Conservation (phyloP, 2,888 invertebrate genomes). For the Branchellion lobata region DNA sequence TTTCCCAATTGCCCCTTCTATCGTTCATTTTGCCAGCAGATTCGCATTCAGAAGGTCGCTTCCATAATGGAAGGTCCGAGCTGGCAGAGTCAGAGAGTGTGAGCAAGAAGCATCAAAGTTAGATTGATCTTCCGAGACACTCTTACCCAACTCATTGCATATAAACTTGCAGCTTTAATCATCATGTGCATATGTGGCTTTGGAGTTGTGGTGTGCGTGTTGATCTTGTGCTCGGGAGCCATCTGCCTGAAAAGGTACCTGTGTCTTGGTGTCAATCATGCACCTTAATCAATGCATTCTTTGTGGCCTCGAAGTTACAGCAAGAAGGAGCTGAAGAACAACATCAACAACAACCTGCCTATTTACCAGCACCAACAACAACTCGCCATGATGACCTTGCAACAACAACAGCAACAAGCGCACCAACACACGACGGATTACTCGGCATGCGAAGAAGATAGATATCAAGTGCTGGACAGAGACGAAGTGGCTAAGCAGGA, state of each 20-base stretch:
- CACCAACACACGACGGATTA: background rate
- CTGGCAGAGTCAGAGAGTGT: too few relatives aligned
- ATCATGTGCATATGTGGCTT: constrained; percentile 24
- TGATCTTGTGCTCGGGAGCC: constrained; percentile 38
- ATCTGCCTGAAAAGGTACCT: constrained; percentile 38
- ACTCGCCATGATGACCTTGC: constrained; percentile 5
- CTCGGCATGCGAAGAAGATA: constrained; percentile 20
- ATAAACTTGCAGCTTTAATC: constrained; percentile 14
- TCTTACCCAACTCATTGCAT: background rate
- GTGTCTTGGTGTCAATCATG: background rate
- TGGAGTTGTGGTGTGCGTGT: constrained; percentile 30
- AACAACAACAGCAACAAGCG: background rate
- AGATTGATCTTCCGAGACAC: background rate
- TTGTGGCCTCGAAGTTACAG: background rate
- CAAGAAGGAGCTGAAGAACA: constrained; percentile 1
- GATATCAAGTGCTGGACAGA: constrained; percentile 37
- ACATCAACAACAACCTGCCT: constrained; percentile 12
- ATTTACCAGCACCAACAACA: constrained; percentile 8
- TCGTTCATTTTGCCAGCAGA: background rate
- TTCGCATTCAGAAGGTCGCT: background rate
- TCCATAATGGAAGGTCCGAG: too few relatives aligned
- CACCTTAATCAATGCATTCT: background rate
- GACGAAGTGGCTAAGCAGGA: constrained; percentile 34
- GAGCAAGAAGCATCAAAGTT: constrained; percentile 2
- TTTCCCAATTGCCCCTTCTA: too few relatives aligned